These are phyloP conservation scores for Lypha dubia DNA, from an alignment of 2,888 invertebrate species.

Conservation along the genomic window DNA sequence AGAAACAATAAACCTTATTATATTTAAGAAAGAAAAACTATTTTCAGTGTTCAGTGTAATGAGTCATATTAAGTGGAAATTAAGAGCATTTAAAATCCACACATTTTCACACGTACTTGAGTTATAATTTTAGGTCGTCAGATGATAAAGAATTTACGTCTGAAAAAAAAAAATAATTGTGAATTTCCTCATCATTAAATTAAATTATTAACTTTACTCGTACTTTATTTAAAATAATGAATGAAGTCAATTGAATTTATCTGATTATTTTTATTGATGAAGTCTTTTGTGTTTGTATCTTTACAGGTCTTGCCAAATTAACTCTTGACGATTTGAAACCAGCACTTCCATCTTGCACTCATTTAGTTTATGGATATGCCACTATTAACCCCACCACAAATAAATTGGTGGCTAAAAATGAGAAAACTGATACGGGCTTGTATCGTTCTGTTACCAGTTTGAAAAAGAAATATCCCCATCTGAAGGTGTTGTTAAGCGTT, in stretches of 20 bases:
- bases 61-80: neutral
- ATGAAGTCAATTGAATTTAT: conserved; percentile 24
- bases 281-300: neutral
- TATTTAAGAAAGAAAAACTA: too few species aligned
- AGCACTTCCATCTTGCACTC: conserved; percentile 90
- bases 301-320: conserved; percentile 90
- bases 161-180: conserved; percentile 8
- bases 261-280: neutral
- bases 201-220: too few species aligned
- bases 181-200: conserved; percentile 26
- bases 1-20: too few species aligned
- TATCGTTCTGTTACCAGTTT: conserved; percentile 89
- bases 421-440: conserved; percentile 89
- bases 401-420: conserved; percentile 88
- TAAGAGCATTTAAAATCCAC: neutral
- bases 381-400: conserved; percentile 88
- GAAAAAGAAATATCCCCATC: conserved; percentile 88
- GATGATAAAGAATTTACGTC: conserved; percentile 2
- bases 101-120: neutral
- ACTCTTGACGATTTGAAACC: conserved; percentile 88
- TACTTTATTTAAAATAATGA: neutral
- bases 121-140: conserved; percentile 28
- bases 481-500: conserved; percentile 89
- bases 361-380: conserved; percentile 91
- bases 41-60: too few species aligned